Conservation (phyloP, 2,797 vertebrate genomes). For the Pelobates cultripes region DNA sequence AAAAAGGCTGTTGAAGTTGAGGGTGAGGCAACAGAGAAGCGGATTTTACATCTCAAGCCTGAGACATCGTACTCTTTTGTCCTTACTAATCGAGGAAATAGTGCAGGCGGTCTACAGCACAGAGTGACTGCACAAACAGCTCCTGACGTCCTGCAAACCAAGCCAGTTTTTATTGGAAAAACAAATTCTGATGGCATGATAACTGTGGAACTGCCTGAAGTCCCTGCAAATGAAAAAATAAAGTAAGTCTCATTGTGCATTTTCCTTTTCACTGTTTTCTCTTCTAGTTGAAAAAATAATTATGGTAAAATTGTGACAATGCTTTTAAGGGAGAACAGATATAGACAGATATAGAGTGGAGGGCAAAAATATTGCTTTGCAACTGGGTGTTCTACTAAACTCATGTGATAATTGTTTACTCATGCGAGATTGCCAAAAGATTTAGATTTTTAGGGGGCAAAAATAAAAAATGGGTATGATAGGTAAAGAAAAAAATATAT, state of each 20-base stretch:
- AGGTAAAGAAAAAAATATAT: too few relatives aligned
- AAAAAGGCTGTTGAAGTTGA: constrained; percentile 97
- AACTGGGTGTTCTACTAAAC: too few relatives aligned
- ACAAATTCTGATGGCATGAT: constrained; percentile 95
- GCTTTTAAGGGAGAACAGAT: too few relatives aligned
- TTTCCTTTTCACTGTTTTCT: too few relatives aligned
- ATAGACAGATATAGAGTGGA: too few relatives aligned
- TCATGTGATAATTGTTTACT: too few relatives aligned
- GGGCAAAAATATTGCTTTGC: too few relatives aligned
- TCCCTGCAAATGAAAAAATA: constrained; percentile 90
- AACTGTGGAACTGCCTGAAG: constrained; percentile 89
- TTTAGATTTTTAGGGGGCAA: too few relatives aligned
- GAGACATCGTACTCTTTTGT: constrained; percentile 98
- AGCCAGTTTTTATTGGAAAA: constrained; percentile 91
- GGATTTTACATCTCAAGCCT: constrained; percentile 93
- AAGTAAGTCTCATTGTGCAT: constrained; percentile 74
- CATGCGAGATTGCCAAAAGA: too few relatives aligned
- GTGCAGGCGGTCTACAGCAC: constrained; percentile 95
- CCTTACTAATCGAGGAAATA: constrained; percentile 95
- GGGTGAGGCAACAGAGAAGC: constrained; percentile 92
- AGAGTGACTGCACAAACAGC: constrained; percentile 94
- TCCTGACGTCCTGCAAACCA: constrained; percentile 90
- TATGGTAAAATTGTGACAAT: too few relatives aligned
- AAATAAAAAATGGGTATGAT: too few relatives aligned
- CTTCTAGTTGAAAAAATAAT: too few relatives aligned